Conservation (phyloP, 2,888 invertebrate species). For the Drosophila helvetica region DNA sequence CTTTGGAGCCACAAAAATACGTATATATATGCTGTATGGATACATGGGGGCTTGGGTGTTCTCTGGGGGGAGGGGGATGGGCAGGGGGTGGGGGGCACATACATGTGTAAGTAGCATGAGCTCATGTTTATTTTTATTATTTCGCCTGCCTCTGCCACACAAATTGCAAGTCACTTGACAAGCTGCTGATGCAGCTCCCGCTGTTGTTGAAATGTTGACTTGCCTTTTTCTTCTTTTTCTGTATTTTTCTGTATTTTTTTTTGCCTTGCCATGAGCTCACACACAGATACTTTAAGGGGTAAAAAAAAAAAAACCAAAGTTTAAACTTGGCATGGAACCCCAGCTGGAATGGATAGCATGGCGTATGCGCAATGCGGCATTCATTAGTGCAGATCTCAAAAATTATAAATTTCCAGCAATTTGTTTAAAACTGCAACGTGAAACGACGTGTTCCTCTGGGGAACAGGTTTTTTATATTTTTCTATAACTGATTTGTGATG, state of each 20-base stretch:
- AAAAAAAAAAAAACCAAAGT: slow-evolving; percentile 27
- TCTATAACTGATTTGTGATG: slow-evolving; percentile 56
- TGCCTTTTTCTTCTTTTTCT: slow-evolving; percentile 64
- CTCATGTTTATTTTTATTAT: slow-evolving; percentile 81
- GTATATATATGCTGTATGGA: neutral
- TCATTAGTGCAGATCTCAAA: slow-evolving; percentile 57
- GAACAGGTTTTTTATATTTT: slow-evolving; percentile 24
- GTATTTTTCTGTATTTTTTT: slow-evolving; percentile 8
- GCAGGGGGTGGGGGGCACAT: slow-evolving; percentile 13
- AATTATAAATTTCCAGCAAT: slow-evolving; percentile 61
- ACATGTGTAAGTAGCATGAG: slow-evolving; percentile 79
- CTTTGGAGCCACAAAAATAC: slow-evolving; percentile 30
- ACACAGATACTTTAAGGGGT: slow-evolving; percentile 33
- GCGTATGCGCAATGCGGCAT: slow-evolving; percentile 69
- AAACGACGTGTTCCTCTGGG: slow-evolving; percentile 38
- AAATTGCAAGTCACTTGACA: slow-evolving; percentile 83
- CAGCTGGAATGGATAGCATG: slow-evolving; percentile 44
- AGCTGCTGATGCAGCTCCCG: slow-evolving; percentile 83
- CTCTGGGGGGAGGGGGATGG: too few relatives aligned
- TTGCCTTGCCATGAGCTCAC: slow-evolving; percentile 62
- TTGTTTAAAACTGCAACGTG: slow-evolving; percentile 53
- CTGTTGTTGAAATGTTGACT: slow-evolving; percentile 82
- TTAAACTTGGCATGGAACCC: slow-evolving; percentile 56
- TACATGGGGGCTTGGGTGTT: slow-evolving; percentile 37
- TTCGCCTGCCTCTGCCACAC: slow-evolving; percentile 61